Conservation (phyloP, 2,113 vertebrate species). For the Vidua macroura region DNA sequence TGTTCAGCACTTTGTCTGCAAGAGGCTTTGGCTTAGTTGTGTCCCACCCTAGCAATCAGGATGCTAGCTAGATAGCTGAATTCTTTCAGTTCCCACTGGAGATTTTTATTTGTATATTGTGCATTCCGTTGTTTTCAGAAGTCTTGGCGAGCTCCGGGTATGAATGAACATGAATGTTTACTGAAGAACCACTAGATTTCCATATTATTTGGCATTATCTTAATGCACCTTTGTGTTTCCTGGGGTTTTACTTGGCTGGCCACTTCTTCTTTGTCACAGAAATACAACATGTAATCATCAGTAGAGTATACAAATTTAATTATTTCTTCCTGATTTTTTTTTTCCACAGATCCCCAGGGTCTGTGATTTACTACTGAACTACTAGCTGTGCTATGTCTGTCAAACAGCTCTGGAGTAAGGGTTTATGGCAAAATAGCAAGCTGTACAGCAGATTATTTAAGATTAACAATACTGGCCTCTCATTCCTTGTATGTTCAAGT, state of each 20-base stretch:
- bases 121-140: not conserved
- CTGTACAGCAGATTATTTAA: not conserved
- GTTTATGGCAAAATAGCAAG: not conserved
- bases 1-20: not conserved
- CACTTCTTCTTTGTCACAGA: not conserved
- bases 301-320: not conserved
- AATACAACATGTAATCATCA: not conserved
- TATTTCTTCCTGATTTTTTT: not conserved
- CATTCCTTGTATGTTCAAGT: not conserved
- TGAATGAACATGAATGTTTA: not conserved
- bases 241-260: not conserved
- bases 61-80: not conserved
- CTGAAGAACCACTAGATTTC: not conserved
- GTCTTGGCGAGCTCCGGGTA: not conserved
- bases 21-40: not conserved
- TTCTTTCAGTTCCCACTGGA: not conserved
- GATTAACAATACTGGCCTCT: not conserved
- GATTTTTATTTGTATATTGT: not conserved
- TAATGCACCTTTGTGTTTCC: not conserved
- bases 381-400: not conserved
- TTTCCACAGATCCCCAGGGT: not conserved
- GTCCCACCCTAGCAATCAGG: not conserved
- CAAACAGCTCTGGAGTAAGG: not conserved
- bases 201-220: not conserved
- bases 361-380: not conserved